Base-by-base conservation (phyloP, 2,113 vertebrate species). In the Rhinoderma darwinii region DNA sequence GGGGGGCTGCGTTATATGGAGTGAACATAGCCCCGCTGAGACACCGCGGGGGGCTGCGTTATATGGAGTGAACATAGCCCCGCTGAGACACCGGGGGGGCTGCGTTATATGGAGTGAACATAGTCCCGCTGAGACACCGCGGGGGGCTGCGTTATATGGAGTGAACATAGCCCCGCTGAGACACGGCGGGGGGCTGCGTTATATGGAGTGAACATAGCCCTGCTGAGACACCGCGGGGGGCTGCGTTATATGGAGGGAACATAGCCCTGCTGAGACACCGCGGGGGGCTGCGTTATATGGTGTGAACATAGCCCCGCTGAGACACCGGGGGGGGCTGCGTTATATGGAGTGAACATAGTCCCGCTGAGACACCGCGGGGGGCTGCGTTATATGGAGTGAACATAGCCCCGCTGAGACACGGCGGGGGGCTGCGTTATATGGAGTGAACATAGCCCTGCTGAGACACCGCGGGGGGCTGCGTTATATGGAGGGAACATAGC, bases 1-100 rank as follows among this genome's bases (percentile, higher is more conserved):
- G 20, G 76, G 76, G 76, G 47, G 76, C 54, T n/a, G n/a, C n/a
- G n/a, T n/a, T n/a, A n/a, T n/a, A n/a, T 63, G 78, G 44, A 41
- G 56, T 81, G 54, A 59, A 41, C 54, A 43, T 39, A 54, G 78
- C 12, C 25, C 78, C 47, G 39, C 56, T 41, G 78, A 81, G 78
- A 25, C 20, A 11, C 78, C 5, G 50, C 32, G 20, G 76, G 76
- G 76, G 47, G 76, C 54, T n/a, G n/a, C n/a, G n/a, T n/a, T n/a
- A n/a, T n/a, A n/a, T 63, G 78, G 44, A 41, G 56, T 81, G 54
- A 59, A 41, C 54, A 43, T 39, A 54, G 78, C 12, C 25, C 78
- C 47, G 39, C 56, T 41, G 78, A 81, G 78, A 25, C 20, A 11
- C 78, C 5, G 50, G 20, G 76, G 76, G 76, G 47, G 76, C 54